Evolutionary conservation across 2,888 invertebrate genomes (phyloP).

Genomic region (Drosophila macrospina): DNA sequence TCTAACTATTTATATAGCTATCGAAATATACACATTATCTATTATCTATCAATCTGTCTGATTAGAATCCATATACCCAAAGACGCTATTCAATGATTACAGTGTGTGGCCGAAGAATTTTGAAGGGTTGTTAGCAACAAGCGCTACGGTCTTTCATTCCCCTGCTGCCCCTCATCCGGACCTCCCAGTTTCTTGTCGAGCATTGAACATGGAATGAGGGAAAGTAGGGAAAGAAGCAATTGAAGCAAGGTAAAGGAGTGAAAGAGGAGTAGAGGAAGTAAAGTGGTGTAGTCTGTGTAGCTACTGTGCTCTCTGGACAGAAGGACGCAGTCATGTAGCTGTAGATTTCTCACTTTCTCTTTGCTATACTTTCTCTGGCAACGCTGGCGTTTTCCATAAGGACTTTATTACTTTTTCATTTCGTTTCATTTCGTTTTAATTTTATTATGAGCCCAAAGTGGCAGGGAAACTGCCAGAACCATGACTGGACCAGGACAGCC

Average conservation of each 20-base stretch:
- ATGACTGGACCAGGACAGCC: constrained; percentile 13
- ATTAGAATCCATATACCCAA: constrained; percentile 19
- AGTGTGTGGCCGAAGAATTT: constrained; percentile 32
- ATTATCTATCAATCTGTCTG: constrained; percentile 3
- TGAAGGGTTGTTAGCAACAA: constrained; percentile 51
- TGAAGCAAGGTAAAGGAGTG: background rate
- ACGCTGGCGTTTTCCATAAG: constrained; percentile 74
- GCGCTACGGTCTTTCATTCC: constrained; percentile 16
- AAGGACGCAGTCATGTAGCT: constrained; percentile 17
- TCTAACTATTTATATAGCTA: too few relatives aligned
- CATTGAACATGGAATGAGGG: constrained; percentile 57
- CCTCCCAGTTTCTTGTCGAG: background rate
- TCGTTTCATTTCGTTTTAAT: constrained; percentile 82
- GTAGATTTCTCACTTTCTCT: constrained; percentile 27
- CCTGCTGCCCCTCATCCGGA: background rate
- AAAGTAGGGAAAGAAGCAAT: background rate
- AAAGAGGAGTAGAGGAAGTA: background rate
- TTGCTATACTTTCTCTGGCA: constrained; percentile 28
- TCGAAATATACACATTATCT: too few relatives aligned
- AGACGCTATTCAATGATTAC: constrained; percentile 15
- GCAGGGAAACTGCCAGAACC: constrained; percentile 52
- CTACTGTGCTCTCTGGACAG: constrained; percentile 8
- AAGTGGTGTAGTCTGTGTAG: background rate
- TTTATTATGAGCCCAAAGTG: constrained; percentile 77
- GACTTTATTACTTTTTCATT: constrained; percentile 83